Evolutionary conservation across 1,140 invertebrate genomes (phyloP).

Genomic region (Trachymyrmex septentrionalis): DNA sequence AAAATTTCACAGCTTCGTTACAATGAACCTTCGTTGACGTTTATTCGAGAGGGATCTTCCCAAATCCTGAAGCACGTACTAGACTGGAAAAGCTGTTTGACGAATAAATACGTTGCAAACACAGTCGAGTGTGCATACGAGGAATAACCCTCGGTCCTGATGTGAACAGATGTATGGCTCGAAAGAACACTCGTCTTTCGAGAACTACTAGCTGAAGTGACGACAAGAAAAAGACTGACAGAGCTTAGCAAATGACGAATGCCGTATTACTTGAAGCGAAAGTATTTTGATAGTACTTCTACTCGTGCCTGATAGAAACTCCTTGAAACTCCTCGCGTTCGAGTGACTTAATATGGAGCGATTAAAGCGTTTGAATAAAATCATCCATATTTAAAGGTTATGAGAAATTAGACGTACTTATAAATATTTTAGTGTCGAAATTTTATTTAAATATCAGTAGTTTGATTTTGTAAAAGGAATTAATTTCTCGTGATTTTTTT

Average conservation of each 20-base stretch:
- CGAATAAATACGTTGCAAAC: slow-evolving; percentile 74
- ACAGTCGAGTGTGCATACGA: slow-evolving; percentile 63
- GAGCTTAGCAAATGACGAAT: background rate
- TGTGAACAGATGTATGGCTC: slow-evolving; percentile 44
- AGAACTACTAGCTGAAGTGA: slow-evolving; percentile 56
- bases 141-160: slow-evolving; percentile 56
- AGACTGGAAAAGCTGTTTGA: slow-evolving; percentile 73
- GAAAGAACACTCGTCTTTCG: slow-evolving; percentile 52
- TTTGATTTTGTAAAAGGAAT: background rate
- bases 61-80: slow-evolving; percentile 62
- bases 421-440: background rate
- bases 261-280: slow-evolving; percentile 38
- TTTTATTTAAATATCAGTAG: background rate
- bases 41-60: slow-evolving; percentile 23
- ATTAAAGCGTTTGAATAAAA: slow-evolving; percentile 31
- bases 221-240: slow-evolving; percentile 59
- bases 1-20: slow-evolving; percentile 21
- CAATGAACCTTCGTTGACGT: slow-evolving; percentile 46
- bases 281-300: slow-evolving; percentile 37
- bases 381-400: background rate
- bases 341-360: background rate
- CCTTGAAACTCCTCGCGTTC: background rate
- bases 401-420: background rate
- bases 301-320: slow-evolving; percentile 16
- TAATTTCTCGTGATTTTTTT: background rate